Evolutionary conservation across 2,797 vertebrate species (phyloP), one percentile per base, ranked within the genome.

Genomic region (Phoeniculus purpureus): DNA sequence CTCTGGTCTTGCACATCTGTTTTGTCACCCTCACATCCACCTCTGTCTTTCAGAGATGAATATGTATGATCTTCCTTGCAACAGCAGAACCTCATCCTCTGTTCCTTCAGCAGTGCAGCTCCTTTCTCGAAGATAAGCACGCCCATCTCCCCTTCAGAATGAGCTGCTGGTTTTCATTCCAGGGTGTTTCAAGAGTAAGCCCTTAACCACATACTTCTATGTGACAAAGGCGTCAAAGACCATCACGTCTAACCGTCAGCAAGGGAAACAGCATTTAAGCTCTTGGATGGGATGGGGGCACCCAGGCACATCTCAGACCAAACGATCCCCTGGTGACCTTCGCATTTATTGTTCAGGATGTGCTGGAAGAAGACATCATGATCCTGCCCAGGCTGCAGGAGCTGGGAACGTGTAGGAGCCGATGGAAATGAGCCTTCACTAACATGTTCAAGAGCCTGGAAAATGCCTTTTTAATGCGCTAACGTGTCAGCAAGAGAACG

Each of bases 31-130:
- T 81, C 43, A 65, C 86, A 85, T 51, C 59, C 71, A 80, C 56
- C 8, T 76, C 68, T 73, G 48, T 70, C 92, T 94, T 93, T 67
- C 67, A 43, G 87, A 67, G 81, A 89, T 73, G 60, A 87, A 71
- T 72, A 59, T 79, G 87, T 77, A 91, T 94, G 80, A 71, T 48
- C 74, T 80, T 68, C 45, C 45, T 47, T 74, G 56, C 50, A 93
- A 74, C 2, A 4, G 37, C 5, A 77, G 55, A 91, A 89, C 81
- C 52, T 48, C 84, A 81, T 79, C 68, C 67, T 62, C 73, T 85
- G n/a, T 79, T 87, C 45, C 61, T 45, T 85, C 55, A 22, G 65
- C 80, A 70, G 51, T n/a, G 32, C 47, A 50, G 74, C 26, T 67
- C 13, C 34, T 89, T 88, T 80, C 66, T 67, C 67, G 59, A 83